Conservation (phyloP, 1,140 invertebrate genomes). For the Drosophila busckii region DNA sequence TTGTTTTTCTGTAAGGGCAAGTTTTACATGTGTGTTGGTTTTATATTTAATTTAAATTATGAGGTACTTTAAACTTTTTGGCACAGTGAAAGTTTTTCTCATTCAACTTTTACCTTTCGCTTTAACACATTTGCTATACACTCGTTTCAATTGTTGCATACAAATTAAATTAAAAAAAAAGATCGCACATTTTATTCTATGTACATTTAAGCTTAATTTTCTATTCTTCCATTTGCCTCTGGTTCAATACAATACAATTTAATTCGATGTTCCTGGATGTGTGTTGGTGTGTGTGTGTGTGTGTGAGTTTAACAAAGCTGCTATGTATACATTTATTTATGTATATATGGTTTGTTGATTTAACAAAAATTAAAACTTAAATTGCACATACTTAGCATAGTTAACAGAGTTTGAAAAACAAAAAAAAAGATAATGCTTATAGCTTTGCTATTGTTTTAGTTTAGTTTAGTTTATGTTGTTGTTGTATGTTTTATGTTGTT, state of each 20-base stretch:
- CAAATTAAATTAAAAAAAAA: conserved; percentile 34
- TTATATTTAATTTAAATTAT: conserved; percentile 72
- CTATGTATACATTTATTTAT: conserved; percentile 32
- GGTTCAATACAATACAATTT: conserved; percentile 63
- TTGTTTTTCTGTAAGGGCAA: conserved; percentile 7
- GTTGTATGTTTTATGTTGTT: conserved; percentile 22
- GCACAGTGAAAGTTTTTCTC: conserved; percentile 78
- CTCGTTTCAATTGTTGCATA: conserved; percentile 40
- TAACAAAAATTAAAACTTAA: too few species aligned
- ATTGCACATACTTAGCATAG: neutral
- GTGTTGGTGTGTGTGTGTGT: neutral
- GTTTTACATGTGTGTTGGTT: conserved; percentile 17
- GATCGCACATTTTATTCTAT: conserved; percentile 15
- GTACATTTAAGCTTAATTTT: conserved; percentile 20
- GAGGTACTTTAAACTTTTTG: conserved; percentile 79
- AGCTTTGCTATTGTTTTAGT: conserved; percentile 62
- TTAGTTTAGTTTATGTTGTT: conserved; percentile 24
- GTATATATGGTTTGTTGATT: conserved; percentile 5
- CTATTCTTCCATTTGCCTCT: conserved; percentile 25
- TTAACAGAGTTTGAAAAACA: too few species aligned
- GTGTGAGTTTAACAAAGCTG: neutral
- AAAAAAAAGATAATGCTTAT: too few species aligned
- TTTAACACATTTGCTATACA: conserved; percentile 24
- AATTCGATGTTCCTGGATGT: conserved; percentile 77
- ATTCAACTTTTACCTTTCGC: conserved; percentile 47